Evolutionary conservation across 2,888 invertebrate species (phyloP).

Genomic region (Drosophila demipolita): DNA sequence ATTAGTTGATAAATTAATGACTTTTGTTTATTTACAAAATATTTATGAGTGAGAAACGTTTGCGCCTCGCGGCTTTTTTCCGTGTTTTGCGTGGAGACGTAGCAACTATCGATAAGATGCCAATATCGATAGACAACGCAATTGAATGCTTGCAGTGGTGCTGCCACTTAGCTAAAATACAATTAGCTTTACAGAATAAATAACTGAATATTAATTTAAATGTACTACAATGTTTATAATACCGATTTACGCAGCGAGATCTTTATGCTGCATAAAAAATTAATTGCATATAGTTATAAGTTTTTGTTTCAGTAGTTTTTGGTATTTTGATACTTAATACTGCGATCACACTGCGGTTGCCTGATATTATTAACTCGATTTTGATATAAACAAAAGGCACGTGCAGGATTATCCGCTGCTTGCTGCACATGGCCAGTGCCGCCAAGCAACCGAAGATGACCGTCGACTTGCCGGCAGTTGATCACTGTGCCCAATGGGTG

Average conservation of each 20-base stretch:
- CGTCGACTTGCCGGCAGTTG: not conserved
- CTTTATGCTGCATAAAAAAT: not conserved
- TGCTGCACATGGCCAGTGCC: slow-evolving; percentile 29
- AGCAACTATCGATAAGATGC: slow-evolving; percentile 32
- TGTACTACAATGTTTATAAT: not conserved
- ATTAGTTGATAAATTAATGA: not conserved
- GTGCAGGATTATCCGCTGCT: slow-evolving; percentile 9
- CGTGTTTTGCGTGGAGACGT: slow-evolving; percentile 1
- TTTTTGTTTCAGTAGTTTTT: not conserved
- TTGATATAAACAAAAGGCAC: slow-evolving; percentile 12
- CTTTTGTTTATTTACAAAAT: not conserved
- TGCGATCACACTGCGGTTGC: slow-evolving; percentile 5
- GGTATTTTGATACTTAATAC: not conserved
- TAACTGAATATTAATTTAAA: no score
- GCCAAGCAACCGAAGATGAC: slow-evolving; percentile 69
- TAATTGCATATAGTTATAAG: not conserved
- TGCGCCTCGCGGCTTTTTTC: slow-evolving; percentile 64
- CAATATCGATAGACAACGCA: slow-evolving; percentile 8
- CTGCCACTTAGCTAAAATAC: slow-evolving; percentile 1
- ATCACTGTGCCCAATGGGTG: slow-evolving; percentile 89
- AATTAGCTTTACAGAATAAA: no score
- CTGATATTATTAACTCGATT: not conserved
- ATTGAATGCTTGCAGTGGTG: not conserved
- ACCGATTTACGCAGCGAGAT: not conserved
- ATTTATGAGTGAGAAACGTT: slow-evolving; percentile 43